phyloP scores from a whole-genome alignment of 2,113 vertebrate species.

The Macheiramphus alcinus region DNA sequence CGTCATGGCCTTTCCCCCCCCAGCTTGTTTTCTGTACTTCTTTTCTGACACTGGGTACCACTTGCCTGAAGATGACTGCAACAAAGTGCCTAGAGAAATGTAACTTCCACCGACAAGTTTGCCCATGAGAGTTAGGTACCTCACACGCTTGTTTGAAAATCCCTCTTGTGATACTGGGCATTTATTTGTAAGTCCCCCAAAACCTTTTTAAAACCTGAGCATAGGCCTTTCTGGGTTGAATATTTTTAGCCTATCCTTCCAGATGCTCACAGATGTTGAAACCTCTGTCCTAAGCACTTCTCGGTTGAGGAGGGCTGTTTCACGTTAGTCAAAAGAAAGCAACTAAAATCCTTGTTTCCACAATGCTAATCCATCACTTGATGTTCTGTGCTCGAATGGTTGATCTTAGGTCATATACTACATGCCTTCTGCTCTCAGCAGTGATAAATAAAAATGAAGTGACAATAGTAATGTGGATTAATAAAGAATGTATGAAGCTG shows the following conservation, averaged over 20 bases:
- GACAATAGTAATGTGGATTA: not conserved
- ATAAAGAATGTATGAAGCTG: not conserved
- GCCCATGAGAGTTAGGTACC: rapidly evolving
- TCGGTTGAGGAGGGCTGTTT: not conserved
- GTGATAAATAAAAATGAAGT: not conserved
- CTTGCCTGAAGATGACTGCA: not conserved
- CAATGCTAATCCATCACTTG: not conserved
- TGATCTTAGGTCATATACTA: not conserved
- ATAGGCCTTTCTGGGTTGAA: not conserved
- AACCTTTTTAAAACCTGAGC: not conserved
- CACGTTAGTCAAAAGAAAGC: not conserved
- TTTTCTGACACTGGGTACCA: not conserved
- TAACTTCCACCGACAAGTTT: not conserved
- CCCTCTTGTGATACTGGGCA: not conserved
- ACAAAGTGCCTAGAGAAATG: not conserved
- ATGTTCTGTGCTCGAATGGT: not conserved
- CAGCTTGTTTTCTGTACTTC: not conserved
- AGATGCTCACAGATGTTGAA: not conserved
- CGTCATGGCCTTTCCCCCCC: not conserved
- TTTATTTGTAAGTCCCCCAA: not conserved
- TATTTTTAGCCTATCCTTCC: not conserved
- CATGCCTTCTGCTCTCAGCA: not conserved
- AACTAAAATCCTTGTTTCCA: not conserved
- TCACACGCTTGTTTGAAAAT: not conserved
- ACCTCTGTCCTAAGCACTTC: not conserved